Evolutionary conservation across 2,888 invertebrate genomes (phyloP).

Genomic region (Drosophila flavopinicola): DNA sequence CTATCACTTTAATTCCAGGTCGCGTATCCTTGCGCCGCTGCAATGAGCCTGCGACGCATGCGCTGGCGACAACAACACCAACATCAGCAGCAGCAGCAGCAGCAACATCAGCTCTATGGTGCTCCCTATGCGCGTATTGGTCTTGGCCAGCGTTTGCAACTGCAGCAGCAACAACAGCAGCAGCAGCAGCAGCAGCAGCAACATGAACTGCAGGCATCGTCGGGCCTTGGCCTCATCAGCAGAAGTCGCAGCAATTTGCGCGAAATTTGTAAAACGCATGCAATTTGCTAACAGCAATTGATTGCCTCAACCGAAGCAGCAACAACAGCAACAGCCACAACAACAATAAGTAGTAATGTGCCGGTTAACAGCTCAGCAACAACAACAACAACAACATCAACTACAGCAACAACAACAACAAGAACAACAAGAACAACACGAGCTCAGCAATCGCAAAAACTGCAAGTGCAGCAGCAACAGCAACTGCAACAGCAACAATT

Average conservation of each 20-base stretch:
- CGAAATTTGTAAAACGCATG: slow-evolving; percentile 57
- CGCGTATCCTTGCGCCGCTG: slow-evolving; percentile 60
- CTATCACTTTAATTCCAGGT: slow-evolving; percentile 63
- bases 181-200: slow-evolving; percentile 39
- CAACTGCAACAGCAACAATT: slow-evolving; percentile 49
- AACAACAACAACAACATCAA: slow-evolving; percentile 46
- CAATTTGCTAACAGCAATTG: slow-evolving; percentile 73
- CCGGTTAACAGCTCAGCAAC: slow-evolving; percentile 49
- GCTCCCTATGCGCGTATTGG: slow-evolving; percentile 18
- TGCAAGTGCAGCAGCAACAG: slow-evolving; percentile 37
- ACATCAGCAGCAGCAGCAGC: slow-evolving; percentile 38
- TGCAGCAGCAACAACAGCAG: slow-evolving; percentile 34
- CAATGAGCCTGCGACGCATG: slow-evolving; percentile 61
- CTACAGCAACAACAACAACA: slow-evolving; percentile 24
- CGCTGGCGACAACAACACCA: slow-evolving; percentile 58
- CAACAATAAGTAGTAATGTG: slow-evolving; percentile 48
- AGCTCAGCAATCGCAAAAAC: slow-evolving; percentile 43
- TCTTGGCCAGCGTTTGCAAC: slow-evolving; percentile 30
- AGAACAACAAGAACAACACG: slow-evolving; percentile 36
- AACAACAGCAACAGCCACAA: slow-evolving; percentile 40
- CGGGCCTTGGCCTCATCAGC: slow-evolving; percentile 45
- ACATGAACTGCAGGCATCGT: slow-evolving; percentile 35
- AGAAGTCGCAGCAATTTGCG: slow-evolving; percentile 59
- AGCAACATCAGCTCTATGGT: slow-evolving; percentile 32
- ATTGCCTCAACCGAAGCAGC: slow-evolving; percentile 54